Evolutionary conservation across 2,797 vertebrate species (phyloP).

Genomic region (Notolepis coatsorum): DNA sequence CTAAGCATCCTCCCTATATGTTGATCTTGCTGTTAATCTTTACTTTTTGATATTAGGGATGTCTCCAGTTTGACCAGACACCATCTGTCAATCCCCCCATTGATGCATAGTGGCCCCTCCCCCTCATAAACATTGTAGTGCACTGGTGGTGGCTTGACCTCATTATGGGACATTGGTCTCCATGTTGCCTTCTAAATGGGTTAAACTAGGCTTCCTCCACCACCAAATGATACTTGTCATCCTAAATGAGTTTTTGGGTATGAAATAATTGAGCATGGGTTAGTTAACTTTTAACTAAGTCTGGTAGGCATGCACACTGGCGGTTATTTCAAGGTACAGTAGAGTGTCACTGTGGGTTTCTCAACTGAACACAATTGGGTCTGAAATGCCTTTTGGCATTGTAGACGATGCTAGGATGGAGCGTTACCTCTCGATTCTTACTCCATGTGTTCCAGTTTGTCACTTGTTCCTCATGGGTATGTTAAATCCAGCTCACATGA

Average conservation of each 20-base stretch:
- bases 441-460: conserved; percentile 27
- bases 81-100: conserved; percentile 72
- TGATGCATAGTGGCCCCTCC: conserved; percentile 56
- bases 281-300: conserved; percentile 6
- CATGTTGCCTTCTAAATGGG: conserved; percentile 53
- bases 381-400: conserved; percentile 49
- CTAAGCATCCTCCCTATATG: background rate
- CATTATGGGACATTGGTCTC: conserved; percentile 53
- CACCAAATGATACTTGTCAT: background rate
- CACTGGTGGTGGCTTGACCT: conserved; percentile 74
- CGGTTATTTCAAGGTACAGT: conserved; percentile 5
- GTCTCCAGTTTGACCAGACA: conserved; percentile 34
- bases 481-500: conserved; percentile 72
- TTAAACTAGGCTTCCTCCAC: conserved; percentile 38
- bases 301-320: background rate
- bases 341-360: conserved; percentile 12
- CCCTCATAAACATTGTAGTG: conserved; percentile 56
- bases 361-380: conserved; percentile 29
- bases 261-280: background rate
- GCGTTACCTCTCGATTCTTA: conserved; percentile 1
- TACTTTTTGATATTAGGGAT: conserved; percentile 41
- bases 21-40: conserved; percentile 31
- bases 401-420: conserved; percentile 17
- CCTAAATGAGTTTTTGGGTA: background rate
- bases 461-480: conserved; percentile 52